Evolutionary conservation across 2,113 vertebrate genomes (phyloP).

Genomic region (Brienomyrus brachyistius): DNA sequence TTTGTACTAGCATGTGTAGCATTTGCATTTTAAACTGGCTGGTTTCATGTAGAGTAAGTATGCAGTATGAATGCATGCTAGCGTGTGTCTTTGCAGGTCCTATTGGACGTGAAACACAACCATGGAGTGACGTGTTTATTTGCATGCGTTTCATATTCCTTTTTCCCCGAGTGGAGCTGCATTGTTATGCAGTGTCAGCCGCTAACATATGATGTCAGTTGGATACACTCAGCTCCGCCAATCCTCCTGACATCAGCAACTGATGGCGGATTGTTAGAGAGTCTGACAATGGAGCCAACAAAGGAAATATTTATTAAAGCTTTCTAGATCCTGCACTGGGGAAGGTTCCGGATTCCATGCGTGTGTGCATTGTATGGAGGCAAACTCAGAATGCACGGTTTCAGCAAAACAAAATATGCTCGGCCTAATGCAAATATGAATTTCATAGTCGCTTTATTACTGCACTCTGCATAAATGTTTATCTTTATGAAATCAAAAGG

Average conservation of each 20-base stretch:
- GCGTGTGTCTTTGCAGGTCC: constrained; percentile 10
- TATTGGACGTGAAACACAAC: not conserved
- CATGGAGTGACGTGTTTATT: not conserved
- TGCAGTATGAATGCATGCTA: not conserved
- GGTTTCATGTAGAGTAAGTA: not conserved
- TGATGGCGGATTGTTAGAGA: constrained; percentile 8
- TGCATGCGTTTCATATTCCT: constrained; percentile 5
- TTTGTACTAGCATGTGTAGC: not conserved
- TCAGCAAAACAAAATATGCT: not conserved
- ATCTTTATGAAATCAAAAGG: not conserved
- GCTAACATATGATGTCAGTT: constrained; percentile 9
- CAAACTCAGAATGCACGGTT: not conserved
- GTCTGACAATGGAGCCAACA: constrained; percentile 17
- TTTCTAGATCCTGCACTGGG: not conserved
- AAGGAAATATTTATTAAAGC: constrained; percentile 20
- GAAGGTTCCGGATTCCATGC: not conserved
- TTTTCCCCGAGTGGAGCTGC: not conserved
- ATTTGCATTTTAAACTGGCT: not conserved
- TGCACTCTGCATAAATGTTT: not conserved
- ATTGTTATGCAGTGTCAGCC: not conserved
- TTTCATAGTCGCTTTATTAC: not conserved
- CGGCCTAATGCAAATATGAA: not conserved
- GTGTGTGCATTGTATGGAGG: not conserved
- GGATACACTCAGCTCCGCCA: constrained; percentile 18
- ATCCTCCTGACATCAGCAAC: constrained; percentile 8